Evolutionary conservation across 2,888 invertebrate genomes (phyloP).

Genomic region (Drosophila bunnanda): DNA sequence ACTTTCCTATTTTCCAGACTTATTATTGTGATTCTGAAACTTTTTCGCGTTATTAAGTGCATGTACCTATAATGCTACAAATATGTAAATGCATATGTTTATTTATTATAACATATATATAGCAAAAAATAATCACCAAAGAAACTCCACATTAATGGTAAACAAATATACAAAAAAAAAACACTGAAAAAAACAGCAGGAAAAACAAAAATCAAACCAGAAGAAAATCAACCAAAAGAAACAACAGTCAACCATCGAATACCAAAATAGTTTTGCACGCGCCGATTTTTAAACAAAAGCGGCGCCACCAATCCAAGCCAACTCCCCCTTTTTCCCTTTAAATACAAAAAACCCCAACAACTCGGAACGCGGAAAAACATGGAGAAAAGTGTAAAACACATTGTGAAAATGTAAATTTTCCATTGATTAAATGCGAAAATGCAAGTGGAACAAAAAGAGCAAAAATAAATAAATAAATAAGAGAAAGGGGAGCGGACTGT

Average conservation of each 20-base stretch:
- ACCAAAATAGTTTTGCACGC: slow-evolving; percentile 63
- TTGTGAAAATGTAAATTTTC: slow-evolving; percentile 70
- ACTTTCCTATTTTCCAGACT: no score
- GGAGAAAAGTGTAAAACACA: slow-evolving; percentile 76
- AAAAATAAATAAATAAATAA: slow-evolving; percentile 4
- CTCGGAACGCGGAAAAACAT: slow-evolving; percentile 38
- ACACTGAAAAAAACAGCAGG: not conserved
- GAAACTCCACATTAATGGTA: slow-evolving; percentile 7
- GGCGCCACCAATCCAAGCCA: slow-evolving; percentile 20
- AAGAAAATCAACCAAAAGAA: slow-evolving; percentile 1
- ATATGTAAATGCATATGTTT: no score
- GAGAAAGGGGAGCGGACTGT: not conserved
- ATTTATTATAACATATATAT: no score
- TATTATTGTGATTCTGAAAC: no score
- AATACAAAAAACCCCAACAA: slow-evolving; percentile 13
- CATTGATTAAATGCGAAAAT: slow-evolving; percentile 67
- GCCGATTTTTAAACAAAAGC: slow-evolving; percentile 55
- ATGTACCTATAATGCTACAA: no score
- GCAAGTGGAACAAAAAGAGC: slow-evolving; percentile 28
- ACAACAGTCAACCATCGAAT: slow-evolving; percentile 48
- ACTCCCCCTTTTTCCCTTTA: not conserved
- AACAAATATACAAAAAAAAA: slow-evolving; percentile 17
- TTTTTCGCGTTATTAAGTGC: no score
- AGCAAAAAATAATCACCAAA: slow-evolving; percentile 4
- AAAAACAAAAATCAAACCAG: not conserved